Conservation (phyloP, 1,140 invertebrate genomes). For the Achatina immaculata region DNA sequence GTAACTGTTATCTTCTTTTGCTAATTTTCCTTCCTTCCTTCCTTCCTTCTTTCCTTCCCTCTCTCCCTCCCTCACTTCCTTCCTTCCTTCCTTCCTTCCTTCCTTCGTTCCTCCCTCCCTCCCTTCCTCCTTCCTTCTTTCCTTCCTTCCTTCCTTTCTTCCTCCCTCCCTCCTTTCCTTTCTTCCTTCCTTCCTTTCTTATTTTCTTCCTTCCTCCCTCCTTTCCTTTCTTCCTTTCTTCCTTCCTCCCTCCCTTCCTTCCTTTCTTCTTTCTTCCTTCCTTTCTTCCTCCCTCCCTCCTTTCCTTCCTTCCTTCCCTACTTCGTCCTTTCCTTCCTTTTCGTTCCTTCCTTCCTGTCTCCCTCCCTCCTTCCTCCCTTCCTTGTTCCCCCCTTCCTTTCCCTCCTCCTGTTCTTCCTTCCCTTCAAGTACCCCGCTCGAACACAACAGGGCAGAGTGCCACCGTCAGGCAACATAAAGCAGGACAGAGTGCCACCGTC, state of each 20-base stretch:
- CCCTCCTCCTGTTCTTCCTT: neutral
- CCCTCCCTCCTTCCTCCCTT: neutral
- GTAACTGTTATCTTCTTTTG: too few relatives aligned
- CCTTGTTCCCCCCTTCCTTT: neutral
- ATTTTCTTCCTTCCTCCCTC: neutral
- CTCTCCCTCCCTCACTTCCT: neutral
- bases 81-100: neutral
- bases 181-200: constrained; percentile 1
- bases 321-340: neutral
- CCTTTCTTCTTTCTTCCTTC: constrained; percentile 12
- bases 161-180: neutral
- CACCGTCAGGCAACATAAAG: too few relatives aligned
- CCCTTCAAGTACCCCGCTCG: too few relatives aligned
- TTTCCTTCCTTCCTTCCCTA: neutral
- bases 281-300: neutral
- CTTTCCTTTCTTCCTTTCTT: constrained; percentile 19
- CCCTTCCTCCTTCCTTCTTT: too few relatives aligned
- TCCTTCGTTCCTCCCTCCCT: neutral
- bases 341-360: neutral
- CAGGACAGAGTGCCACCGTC: too few relatives aligned
- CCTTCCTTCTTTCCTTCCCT: too few relatives aligned
- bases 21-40: neutral
- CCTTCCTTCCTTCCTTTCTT: constrained; percentile 1
- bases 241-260: constrained; percentile 10
- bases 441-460: too few relatives aligned